A percentile compares a stretch with the other conserved stretches of the same genome.
These are phyloP conservation scores for Columbina picui DNA, from an alignment of 2,113 vertebrate genomes.

Conservation along the genomic window DNA sequence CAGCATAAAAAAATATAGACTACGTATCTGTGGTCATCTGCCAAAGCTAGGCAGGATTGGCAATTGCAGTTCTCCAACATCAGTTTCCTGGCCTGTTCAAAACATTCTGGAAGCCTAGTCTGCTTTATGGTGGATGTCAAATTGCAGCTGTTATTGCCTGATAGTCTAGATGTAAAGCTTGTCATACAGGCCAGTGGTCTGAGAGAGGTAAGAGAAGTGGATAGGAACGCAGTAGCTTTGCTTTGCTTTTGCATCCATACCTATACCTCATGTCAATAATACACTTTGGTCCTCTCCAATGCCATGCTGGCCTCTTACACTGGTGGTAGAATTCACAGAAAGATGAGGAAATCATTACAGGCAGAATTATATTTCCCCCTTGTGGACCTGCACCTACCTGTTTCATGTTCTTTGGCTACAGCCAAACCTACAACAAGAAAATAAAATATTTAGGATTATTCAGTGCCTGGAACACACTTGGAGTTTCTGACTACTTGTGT, in stretches of 20 bases:
- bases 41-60: neutral
- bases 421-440: neutral
- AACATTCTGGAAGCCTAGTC: neutral
- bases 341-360: neutral
- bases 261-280: neutral
- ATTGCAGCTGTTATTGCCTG: neutral
- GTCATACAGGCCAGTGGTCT: neutral
- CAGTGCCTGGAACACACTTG: neutral
- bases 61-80: neutral
- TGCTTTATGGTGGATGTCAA: neutral
- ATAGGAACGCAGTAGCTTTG: neutral
- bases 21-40: neutral
- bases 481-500: constrained; percentile 12
- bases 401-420: neutral
- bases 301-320: neutral
- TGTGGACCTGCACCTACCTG: neutral
- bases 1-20: neutral
- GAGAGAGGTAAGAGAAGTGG: neutral
- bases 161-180: neutral
- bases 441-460: neutral
- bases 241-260: neutral
- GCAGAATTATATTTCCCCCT: neutral
- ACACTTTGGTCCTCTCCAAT: neutral
- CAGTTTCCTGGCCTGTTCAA: neutral
- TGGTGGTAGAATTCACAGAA: neutral